Evolutionary conservation across 1,140 invertebrate species (phyloP).

Genomic region (Octopus bimaculoides): DNA sequence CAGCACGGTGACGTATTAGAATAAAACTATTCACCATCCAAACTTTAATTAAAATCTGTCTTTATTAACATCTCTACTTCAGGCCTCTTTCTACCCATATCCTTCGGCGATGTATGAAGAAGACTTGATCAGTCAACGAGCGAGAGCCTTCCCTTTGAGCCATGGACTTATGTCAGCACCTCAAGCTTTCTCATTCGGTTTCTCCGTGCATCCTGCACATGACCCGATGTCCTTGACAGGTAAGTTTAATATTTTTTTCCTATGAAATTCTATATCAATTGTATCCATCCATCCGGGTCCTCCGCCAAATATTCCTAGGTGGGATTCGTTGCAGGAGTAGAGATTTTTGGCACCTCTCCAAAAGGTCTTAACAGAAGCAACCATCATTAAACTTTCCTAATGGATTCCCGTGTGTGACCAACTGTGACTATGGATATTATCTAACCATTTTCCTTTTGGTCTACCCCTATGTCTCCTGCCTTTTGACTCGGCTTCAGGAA

Average conservation of each 20-base stretch:
- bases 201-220: slow-evolving; percentile 45
- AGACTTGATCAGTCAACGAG: slow-evolving; percentile 35
- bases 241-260: slow-evolving; percentile 18
- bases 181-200: slow-evolving; percentile 48
- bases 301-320: background rate
- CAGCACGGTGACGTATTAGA: background rate
- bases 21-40: background rate
- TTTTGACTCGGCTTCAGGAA: no score
- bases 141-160: slow-evolving; percentile 41
- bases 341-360: no score
- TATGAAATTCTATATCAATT: background rate
- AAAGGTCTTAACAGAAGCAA: no score
- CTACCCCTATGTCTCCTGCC: no score
- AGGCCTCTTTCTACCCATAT: slow-evolving; percentile 13
- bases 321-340: background rate
- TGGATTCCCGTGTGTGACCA: no score
- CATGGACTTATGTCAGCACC: slow-evolving; percentile 45
- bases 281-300: background rate
- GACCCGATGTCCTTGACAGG: slow-evolving; percentile 43
- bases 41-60: background rate
- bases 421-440: no score
- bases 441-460: no score
- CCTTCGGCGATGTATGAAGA: slow-evolving; percentile 38
- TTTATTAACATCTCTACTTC: background rate
- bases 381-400: no score